Conservation (phyloP, 2,113 vertebrate species). For the Semnornis frantzii region DNA sequence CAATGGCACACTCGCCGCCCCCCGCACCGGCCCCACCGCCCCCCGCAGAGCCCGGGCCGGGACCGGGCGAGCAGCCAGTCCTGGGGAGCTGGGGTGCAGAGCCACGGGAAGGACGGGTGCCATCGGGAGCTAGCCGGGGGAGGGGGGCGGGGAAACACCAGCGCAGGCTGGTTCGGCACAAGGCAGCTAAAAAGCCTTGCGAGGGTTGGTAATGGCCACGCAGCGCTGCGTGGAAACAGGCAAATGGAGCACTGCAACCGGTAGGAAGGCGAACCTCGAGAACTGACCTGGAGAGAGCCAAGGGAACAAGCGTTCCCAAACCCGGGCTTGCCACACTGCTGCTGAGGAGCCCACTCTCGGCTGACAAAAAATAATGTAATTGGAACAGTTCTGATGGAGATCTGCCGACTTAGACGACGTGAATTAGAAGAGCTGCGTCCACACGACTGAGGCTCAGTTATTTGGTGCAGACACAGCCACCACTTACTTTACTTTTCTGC, state of each 20-base stretch:
- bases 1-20: slow-evolving; percentile 24
- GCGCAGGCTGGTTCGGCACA: not conserved
- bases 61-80: not conserved
- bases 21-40: not conserved
- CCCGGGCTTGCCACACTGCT: fast-evolving
- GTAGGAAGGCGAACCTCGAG: not conserved
- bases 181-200: not conserved
- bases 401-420: too few relatives aligned
- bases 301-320: not conserved
- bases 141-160: not conserved
- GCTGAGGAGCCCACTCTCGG: fast-evolving
- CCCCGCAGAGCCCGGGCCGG: not conserved
- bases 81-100: not conserved
- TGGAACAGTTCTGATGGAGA: not conserved
- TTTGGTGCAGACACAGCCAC: fast-evolving
- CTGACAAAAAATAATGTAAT: fast-evolving
- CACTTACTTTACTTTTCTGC: too few relatives aligned
- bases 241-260: not conserved
- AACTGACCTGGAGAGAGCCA: not conserved
- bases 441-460: fast-evolving
- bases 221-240: not conserved
- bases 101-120: not conserved
- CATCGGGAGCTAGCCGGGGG: not conserved
- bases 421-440: too few relatives aligned
- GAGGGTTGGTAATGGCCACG: not conserved